Evolutionary conservation across 2,797 vertebrate species (phyloP), one percentile per base, ranked within the genome.

Genomic region (Otolemur crassicaudatus): DNA sequence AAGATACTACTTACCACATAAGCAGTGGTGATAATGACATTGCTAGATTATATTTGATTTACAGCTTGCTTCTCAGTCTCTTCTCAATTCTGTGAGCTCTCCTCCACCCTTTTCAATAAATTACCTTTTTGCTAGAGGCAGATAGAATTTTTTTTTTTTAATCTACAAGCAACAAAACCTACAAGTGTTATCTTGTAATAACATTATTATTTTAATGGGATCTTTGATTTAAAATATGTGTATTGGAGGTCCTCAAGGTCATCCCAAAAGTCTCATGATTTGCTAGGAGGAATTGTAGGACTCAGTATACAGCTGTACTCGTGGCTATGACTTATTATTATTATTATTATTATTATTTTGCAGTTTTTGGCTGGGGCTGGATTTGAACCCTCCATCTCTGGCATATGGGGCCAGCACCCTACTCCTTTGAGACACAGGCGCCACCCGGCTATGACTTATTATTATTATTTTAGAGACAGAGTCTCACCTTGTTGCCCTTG

Each of bases 141-240:
- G 43, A 12, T 10, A 77, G 79, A 82, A 79, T 73, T 75, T 37
- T 27, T 25, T 25, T 87, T 88, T 80, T 88, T n/a, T 40, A 88
- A 46, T 43, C 92, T 92, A 46, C 46, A 83, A 70, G 25, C 76
- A 79, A 40, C 46, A 14, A 40, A 40, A 40, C 40, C 40, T 40
- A 40, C 40, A 40, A 40, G 40, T 40, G 40, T 40, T 25, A 60
- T 73, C 43, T 34, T 85, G 29, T 76, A 56, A 43, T 77, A 46
- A 70, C 4, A 34, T 3, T 81, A 81, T 60, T 70, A 77, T 82
- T 86, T 94, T 86, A 89, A 67, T 61, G 58, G 22, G 34, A 75
- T 82, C 81, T 63, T 92, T 86, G 60, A 43, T 79, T 46, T 90
- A 81, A 90, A 90, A 90, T 61, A 49, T 46, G 4, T 91, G 60